Base-by-base conservation (phyloP, 2,113 vertebrate species). In the Aplodontia rufa region DNA sequence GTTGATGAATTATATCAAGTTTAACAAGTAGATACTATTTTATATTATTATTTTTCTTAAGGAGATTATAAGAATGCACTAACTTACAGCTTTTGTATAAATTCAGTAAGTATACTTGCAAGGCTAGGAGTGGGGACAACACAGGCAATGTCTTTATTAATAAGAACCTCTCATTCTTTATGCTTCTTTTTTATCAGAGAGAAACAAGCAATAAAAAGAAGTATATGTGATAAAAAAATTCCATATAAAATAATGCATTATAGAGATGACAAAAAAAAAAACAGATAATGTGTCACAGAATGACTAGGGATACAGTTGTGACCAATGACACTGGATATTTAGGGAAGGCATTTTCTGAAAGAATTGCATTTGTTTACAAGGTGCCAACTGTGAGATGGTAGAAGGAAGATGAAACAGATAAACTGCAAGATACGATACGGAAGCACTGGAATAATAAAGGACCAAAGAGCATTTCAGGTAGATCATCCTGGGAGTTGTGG, bases 401-500 rank as follows among this genome's bases (percentile, higher is more conserved):
- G 24, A 37, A 30, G 35, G 8, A 8, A 83, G 40, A 71, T 72
- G 62, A 72, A 84, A 64, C 12, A 12, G 26, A 51, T 10, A 28
- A 47, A 53, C 14, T 66, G 0, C 1, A 49, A 37, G 32, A 24
- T 37, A 30, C 0, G 19, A 30, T 37, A 30, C 0, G 19, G 24
- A 82, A 10, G 0, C 20, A 32, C 0, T 60, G 28, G 9, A n/a
- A 8, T 72, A 22, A 40, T 58, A 58, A 86, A 66, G 10, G 47
- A 32, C 20, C 16, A 9, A 55, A 26, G 40, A 66, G 32, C 30
- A 55, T 68, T 32, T 9, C 26, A 55, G 24, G 5, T 24, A 45
- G 8, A 53, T 42, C 11, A 3, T 55, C 4, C 8, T 14, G 8
- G 26, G 12, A n/a, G 5, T 3, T 22, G 8, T n/a, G 9, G 0